phyloP scores from a whole-genome alignment of 2,797 vertebrate species.

The Smutsia temminckii region DNA sequence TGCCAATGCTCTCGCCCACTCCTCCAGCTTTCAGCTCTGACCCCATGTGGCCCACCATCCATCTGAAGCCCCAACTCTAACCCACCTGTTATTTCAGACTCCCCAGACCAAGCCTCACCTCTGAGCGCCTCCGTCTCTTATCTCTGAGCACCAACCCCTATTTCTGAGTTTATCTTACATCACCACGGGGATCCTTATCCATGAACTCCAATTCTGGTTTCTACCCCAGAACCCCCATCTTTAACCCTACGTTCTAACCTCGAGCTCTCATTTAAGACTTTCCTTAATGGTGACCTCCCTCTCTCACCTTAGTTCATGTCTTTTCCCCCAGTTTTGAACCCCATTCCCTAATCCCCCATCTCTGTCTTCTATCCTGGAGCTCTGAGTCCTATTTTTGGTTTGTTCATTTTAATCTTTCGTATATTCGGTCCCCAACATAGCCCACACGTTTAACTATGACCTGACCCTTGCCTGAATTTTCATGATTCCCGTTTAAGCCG shows the following conservation, averaged over 20 bases:
- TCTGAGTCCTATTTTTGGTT: neutral
- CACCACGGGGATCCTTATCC: neutral
- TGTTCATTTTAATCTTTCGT: neutral
- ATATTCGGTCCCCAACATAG: neutral
- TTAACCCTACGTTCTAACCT: neutral
- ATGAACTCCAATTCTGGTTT: neutral
- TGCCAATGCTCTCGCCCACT: neutral
- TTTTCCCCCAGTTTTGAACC: neutral
- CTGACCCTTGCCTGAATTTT: neutral
- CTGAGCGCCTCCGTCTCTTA: neutral
- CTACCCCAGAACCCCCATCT: neutral
- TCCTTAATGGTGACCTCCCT: neutral
- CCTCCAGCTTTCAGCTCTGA: neutral
- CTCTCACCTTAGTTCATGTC: neutral
- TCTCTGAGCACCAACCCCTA: neutral
- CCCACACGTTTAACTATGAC: neutral
- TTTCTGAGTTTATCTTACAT: neutral
- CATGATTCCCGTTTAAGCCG: neutral
- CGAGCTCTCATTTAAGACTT: neutral
- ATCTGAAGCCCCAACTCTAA: neutral
- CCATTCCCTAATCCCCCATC: neutral
- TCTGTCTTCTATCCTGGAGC: neutral
- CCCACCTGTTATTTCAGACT: slow-evolving; percentile 50
- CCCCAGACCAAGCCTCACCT: neutral
- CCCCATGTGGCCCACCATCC: neutral